These are phyloP conservation scores for Chionodraco myersi DNA, from an alignment of 2,113 vertebrate genomes.

Conservation along the genomic window DNA sequence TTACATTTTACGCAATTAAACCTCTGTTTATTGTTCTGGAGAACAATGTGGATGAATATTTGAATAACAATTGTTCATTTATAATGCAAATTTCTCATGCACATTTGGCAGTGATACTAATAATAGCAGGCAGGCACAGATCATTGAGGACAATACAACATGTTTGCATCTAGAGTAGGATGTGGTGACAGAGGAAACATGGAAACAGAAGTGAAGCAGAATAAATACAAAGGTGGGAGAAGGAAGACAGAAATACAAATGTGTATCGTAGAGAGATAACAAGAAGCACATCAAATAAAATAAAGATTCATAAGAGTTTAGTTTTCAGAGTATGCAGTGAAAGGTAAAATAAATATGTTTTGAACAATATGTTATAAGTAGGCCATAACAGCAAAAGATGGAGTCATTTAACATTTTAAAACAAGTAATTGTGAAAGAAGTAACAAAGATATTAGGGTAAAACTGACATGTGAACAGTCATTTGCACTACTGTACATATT, in stretches of 20 bases:
- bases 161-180: not conserved
- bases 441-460: too few relatives aligned
- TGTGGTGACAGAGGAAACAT: slow-evolving; percentile 1
- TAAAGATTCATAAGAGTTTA: too few relatives aligned
- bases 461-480: too few relatives aligned
- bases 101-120: slow-evolving; percentile 29
- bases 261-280: slow-evolving; percentile 1
- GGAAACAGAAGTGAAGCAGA: not conserved
- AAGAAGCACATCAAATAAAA: not conserved
- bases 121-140: slow-evolving; percentile 10
- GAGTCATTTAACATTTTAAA: too few relatives aligned
- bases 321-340: too few relatives aligned
- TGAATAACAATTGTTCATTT: slow-evolving; percentile 28
- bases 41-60: not conserved
- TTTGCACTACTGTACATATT: too few relatives aligned
- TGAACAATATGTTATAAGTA: too few relatives aligned
- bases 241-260: slow-evolving; percentile 13
- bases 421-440: too few relatives aligned
- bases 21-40: not conserved
- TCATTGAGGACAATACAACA: not conserved
- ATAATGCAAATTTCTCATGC: slow-evolving; percentile 16
- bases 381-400: too few relatives aligned
- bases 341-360: too few relatives aligned
- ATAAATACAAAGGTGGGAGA: slow-evolving; percentile 26
- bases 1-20: slow-evolving; percentile 9